Conservation (phyloP, 2,797 vertebrate species). For the Rhinoraja longicauda region DNA sequence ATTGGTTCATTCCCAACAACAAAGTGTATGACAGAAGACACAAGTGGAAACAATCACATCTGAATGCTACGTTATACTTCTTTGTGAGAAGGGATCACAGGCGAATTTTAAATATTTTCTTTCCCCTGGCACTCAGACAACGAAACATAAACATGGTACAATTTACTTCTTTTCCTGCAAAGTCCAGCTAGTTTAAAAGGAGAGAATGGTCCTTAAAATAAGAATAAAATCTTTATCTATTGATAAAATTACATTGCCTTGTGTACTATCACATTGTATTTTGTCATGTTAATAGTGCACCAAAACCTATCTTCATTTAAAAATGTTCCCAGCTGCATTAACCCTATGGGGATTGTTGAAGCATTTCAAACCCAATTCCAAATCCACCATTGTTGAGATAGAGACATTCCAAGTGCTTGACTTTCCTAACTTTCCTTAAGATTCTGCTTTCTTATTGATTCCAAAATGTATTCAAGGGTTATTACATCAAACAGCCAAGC, state of each 20-base stretch:
- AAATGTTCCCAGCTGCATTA: background rate
- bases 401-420: background rate
- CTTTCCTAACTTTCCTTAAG: background rate
- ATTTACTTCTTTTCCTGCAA: background rate
- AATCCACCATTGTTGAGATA: background rate
- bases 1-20: background rate
- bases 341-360: background rate
- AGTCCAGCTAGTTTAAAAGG: background rate
- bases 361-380: background rate
- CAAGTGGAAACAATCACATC: slow-evolving; percentile 6
- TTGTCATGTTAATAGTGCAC: background rate
- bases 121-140: background rate
- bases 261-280: background rate
- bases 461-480: background rate
- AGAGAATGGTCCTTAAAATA: too few species aligned
- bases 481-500: background rate
- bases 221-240: background rate
- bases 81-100: background rate
- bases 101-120: slow-evolving; percentile 10
- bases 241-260: background rate
- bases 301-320: background rate
- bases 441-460: background rate
- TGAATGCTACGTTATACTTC: slow-evolving; percentile 1
- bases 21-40: background rate
- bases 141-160: background rate